Percentiles rank a stretch among this genome's conserved stretches.
phyloP scores from a whole-genome alignment of 1,140 invertebrate species.

The Sitobion miscanthi region DNA sequence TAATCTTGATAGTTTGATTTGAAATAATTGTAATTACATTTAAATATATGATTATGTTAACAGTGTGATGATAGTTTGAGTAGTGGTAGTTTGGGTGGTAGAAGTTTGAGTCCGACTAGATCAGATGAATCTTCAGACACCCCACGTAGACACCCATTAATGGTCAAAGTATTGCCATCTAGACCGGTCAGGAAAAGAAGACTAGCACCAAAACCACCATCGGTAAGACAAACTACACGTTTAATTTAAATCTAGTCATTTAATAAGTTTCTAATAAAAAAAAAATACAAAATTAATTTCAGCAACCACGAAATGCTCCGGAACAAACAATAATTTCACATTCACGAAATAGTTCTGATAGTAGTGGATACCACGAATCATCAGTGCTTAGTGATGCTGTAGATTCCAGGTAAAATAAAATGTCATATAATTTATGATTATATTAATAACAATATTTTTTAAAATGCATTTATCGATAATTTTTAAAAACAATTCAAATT shows the following conservation, averaged over 20 bases:
- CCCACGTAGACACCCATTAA: slow-evolving; percentile 62
- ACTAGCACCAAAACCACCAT: slow-evolving; percentile 69
- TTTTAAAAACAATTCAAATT: background rate
- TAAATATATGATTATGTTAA: slow-evolving; percentile 54
- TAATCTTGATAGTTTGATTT: background rate
- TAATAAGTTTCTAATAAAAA: background rate
- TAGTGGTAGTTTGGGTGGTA: slow-evolving; percentile 65
- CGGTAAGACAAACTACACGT: slow-evolving; percentile 14
- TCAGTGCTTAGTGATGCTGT: slow-evolving; percentile 70
- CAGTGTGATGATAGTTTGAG: slow-evolving; percentile 64
- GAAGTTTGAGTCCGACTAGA: slow-evolving; percentile 66
- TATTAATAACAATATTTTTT: background rate
- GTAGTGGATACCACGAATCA: slow-evolving; percentile 78
- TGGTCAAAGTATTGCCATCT: slow-evolving; percentile 62
- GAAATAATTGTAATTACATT: background rate
- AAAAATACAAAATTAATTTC: background rate
- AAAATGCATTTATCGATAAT: background rate
- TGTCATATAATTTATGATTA: background rate
- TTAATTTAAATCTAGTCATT: background rate
- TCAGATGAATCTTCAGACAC: slow-evolving; percentile 63
- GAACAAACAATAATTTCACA: slow-evolving; percentile 62
- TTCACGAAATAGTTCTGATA: slow-evolving; percentile 78
- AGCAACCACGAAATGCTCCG: slow-evolving; percentile 24
- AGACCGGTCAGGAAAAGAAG: slow-evolving; percentile 67
- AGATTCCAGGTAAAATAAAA: slow-evolving; percentile 29